A percentile compares a stretch with the other conserved stretches of the same genome.
Evolutionary conservation across 2,113 vertebrate genomes (phyloP).

Genomic region (Pterocles orientalis): DNA sequence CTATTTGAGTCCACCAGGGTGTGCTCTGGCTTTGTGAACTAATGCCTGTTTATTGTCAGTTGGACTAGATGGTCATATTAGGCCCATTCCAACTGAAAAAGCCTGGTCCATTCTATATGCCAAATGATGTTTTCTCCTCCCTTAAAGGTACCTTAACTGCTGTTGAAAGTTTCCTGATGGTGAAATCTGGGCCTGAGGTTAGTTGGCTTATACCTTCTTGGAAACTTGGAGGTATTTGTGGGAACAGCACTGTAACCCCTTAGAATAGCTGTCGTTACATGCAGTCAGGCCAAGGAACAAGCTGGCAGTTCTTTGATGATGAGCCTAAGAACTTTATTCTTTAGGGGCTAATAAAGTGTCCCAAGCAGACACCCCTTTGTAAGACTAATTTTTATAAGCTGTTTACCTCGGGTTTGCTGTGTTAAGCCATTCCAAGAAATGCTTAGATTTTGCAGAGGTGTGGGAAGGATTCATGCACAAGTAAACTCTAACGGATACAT

Average conservation of each 20-base stretch:
- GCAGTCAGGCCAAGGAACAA: neutral
- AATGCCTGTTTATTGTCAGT: neutral
- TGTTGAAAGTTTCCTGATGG: slow-evolving; percentile 90
- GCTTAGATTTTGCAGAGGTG: neutral
- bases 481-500: neutral
- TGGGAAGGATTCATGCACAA: neutral
- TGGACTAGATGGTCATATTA: neutral
- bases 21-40: neutral
- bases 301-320: neutral
- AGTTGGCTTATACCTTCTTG: slow-evolving; percentile 35
- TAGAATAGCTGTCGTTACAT: neutral
- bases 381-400: neutral
- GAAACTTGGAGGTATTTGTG: neutral
- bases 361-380: neutral
- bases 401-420: neutral
- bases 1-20: neutral
- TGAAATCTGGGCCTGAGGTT: slow-evolving; percentile 87
- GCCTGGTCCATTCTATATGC: neutral
- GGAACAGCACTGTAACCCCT: neutral
- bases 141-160: slow-evolving; percentile 86
- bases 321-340: neutral
- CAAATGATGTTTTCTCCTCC: neutral
- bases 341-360: neutral
- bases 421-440: neutral
- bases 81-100: neutral